Base-by-base conservation (phyloP, 2,888 invertebrate genomes). In the Standfussiana lucernea region DNA sequence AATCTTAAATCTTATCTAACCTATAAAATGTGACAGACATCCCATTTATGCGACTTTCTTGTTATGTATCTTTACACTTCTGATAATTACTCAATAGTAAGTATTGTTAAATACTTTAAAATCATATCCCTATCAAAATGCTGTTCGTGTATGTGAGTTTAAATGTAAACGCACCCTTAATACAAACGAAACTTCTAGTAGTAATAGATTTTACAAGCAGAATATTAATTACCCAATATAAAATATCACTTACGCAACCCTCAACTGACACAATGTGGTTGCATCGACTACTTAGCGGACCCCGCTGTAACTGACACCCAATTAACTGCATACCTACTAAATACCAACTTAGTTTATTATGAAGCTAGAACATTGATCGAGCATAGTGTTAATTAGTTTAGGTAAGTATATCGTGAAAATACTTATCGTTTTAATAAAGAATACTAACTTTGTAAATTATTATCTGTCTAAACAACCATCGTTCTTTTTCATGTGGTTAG, bases 231-330 rank as follows among this genome's bases (percentile, higher is more conserved):
- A 32, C 15, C 6, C 24, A 18, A 18, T 2, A 10, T 13, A 35
- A 61, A 61, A 64, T 65, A 74, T 42, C 2, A 21, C 2, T 35
- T 3, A 28, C 11, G 7, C 15, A 37, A 40, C 53, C 18, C 15
- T 59, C 40, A 62, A 67, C 24, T 37, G 10, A 1, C 40, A 65
- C 15, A 42, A 35, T n/a, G 35, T 61, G 67, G 64, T 47, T 47
- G 50, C 72, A 64, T 75, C 40, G 50, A 56, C 42, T 47, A 69
- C 28, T 64, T 13, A 59, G 35, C 37, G 11, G 28, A 24, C 47
- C 72, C 83, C 24, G 62, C 77, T 83, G 83, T 72, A 68, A 77
- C n/a, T 77, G 83, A 80, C 80, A 80, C 24, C 70, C 61, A 64
- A 83, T 83, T 83, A 83, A 80, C 35, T 42, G 32, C 21, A 56